phyloP scores from a whole-genome alignment of 2,797 vertebrate genomes.

The Cossypha polioptera region DNA sequence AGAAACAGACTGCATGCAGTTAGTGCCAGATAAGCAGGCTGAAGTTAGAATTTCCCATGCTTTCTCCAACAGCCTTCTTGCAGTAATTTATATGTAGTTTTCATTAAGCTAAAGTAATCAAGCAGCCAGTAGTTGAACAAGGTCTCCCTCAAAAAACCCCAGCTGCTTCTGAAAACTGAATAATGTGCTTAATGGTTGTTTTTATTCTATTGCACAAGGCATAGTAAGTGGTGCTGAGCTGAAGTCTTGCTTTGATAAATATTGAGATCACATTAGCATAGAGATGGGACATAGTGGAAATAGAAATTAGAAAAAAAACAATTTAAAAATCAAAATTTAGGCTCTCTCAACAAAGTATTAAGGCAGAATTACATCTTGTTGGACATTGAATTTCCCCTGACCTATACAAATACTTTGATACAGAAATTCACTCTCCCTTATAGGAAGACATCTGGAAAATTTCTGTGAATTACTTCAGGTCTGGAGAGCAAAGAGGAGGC shows the following conservation, averaged over 20 bases:
- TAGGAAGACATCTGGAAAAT: background rate
- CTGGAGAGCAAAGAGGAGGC: background rate
- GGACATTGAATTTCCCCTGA: background rate
- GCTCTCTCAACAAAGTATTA: background rate
- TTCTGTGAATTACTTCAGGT: background rate
- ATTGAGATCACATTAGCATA: background rate
- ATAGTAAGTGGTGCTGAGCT: background rate
- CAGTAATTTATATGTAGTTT: background rate
- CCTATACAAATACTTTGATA: background rate
- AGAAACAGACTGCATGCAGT: slow-evolving; percentile 43
- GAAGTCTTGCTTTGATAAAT: slow-evolving; percentile 38
- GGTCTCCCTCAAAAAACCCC: background rate
- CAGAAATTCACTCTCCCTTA: background rate
- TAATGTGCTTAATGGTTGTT: background rate
- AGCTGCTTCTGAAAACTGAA: slow-evolving; percentile 58
- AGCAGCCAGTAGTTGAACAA: slow-evolving; percentile 21
- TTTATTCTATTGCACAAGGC: background rate
- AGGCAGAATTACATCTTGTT: background rate
- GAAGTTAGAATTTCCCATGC: background rate
- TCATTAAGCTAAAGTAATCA: slow-evolving; percentile 26
- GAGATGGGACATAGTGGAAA: background rate
- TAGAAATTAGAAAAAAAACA: background rate
- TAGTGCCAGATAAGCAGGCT: slow-evolving; percentile 33
- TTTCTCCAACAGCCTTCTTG: background rate
- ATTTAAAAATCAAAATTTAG: background rate